Evolutionary conservation across 2,797 vertebrate species (phyloP), one percentile per base, ranked within the genome.

Genomic region (Thaleichthys pacificus): DNA sequence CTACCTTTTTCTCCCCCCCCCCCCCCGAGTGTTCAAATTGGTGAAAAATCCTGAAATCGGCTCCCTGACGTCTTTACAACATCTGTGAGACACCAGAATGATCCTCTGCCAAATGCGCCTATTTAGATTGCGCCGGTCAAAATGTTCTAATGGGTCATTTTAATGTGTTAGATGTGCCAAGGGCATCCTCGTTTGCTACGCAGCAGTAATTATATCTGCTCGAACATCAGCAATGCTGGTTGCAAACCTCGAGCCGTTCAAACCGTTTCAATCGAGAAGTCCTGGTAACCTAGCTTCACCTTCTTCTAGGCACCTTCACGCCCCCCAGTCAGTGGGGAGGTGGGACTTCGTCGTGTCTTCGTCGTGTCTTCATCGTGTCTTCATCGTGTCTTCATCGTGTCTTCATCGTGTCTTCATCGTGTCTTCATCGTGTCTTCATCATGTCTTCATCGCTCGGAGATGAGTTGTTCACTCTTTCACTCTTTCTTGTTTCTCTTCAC

Each of bases 151-250:
- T 77, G 12, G 2, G 68, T 64, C 30, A 11, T 71, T 77, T 66
- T 32, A 71, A 76, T 75, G 58, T 70, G 64, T 74, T 67, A 8
- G 38, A 69, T 67, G 56, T 1, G 57, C 30, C 0, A 4, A 32
- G 28, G 47, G 61, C 69, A 69, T n/a, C 61, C 56, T 51, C 26
- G 61, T 57, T 17, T 49, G 68, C 61, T 68, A 63, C 19, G 49
- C 58, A 79, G 71, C 28, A 38, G 67, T 83, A 73, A 87, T 80
- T 77, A 62, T 69, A 68, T 76, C 80, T 79, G 47, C 73, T 81
- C 70, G 79, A 60, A 74, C 69, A 32, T 79, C 22, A 76, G 32
- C 69, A 68, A 69, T 79, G 65, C 21, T 67, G n/a, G 66, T 65
- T 32, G 22, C 42, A 65, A 70, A 22, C 63, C 73, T 77, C 38